phyloP scores from a whole-genome alignment of 1,140 invertebrate species.

The Armadillidium nasatum region DNA sequence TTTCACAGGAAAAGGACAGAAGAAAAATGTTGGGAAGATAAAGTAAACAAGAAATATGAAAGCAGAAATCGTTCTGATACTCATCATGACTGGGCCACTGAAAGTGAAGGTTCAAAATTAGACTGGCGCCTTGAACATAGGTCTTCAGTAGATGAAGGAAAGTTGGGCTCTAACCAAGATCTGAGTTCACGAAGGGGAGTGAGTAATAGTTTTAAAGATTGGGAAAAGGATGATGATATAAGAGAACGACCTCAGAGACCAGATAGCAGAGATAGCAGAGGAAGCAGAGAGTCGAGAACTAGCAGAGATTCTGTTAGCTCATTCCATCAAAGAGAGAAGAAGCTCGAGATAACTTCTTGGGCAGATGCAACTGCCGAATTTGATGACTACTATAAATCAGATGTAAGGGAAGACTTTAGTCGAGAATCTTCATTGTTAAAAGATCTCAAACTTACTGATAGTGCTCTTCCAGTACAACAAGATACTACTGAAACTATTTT shows the following conservation, averaged over 20 bases:
- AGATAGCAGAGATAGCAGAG: constrained; percentile 46
- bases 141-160: constrained; percentile 18
- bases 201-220: constrained; percentile 35
- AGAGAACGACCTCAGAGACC: constrained; percentile 44
- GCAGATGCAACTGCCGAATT: constrained; percentile 39
- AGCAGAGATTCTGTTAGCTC: constrained; percentile 36
- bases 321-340: constrained; percentile 35
- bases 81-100: not conserved
- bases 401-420: constrained; percentile 24
- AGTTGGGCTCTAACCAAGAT: not conserved
- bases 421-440: constrained; percentile 29
- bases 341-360: constrained; percentile 40
- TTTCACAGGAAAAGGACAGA: not conserved
- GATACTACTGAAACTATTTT: constrained; percentile 22
- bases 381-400: constrained; percentile 35
- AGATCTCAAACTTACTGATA: constrained; percentile 28
- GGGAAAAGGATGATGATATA: constrained; percentile 38
- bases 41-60: not conserved
- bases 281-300: constrained; percentile 41
- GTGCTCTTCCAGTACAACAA: constrained; percentile 17
- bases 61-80: not conserved
- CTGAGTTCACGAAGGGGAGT: constrained; percentile 14
- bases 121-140: constrained; percentile 10
- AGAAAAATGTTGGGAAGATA: not conserved
- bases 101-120: constrained; percentile 3